Conservation (phyloP, 2,888 invertebrate species). For the Pristionchus exspectatus region DNA sequence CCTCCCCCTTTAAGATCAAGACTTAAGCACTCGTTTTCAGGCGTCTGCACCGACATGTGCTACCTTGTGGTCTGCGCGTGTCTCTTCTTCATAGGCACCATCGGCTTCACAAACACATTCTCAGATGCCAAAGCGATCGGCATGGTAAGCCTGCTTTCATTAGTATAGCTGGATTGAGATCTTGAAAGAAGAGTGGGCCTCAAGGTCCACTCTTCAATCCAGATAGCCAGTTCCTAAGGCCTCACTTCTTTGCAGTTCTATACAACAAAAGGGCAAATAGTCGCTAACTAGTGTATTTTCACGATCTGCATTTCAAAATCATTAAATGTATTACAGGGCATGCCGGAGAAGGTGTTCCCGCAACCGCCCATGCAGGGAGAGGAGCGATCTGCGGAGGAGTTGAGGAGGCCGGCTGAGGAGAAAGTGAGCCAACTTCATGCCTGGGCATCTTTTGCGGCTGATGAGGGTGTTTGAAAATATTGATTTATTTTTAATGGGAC, state of each 20-base stretch:
- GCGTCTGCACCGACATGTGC: background rate
- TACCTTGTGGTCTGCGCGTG: slow-evolving; percentile 18
- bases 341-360: background rate
- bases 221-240: too few species aligned
- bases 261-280: background rate
- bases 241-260: background rate
- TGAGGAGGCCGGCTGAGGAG: background rate
- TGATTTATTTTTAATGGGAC: too few species aligned
- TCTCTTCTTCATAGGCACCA: slow-evolving; percentile 23
- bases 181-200: too few species aligned
- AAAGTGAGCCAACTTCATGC: background rate
- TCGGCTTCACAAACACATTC: background rate
- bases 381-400: background rate
- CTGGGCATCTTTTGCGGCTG: background rate
- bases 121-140: slow-evolving; percentile 45
- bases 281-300: background rate
- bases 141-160: background rate
- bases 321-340: background rate
- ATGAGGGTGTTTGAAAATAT: too few species aligned
- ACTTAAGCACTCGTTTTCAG: background rate
- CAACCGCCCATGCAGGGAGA: background rate
- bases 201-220: too few species aligned
- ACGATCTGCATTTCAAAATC: background rate
- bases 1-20: too few species aligned
- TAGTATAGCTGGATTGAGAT: background rate